Percentiles rank a stretch among this genome's conserved stretches.
phyloP scores from a whole-genome alignment of 2,888 invertebrate genomes.

The Sinelater perroti region DNA sequence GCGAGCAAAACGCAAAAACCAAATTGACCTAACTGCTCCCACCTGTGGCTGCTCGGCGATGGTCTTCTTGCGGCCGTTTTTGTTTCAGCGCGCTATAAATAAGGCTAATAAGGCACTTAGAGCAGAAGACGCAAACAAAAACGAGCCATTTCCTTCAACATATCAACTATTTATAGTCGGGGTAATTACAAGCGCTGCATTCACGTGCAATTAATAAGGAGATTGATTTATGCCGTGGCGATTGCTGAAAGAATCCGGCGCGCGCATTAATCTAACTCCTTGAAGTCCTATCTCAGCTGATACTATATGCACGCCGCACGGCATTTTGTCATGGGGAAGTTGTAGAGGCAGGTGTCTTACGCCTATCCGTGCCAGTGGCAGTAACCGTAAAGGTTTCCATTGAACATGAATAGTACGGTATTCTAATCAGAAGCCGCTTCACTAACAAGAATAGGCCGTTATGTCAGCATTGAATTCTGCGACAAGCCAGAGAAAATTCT shows the following conservation, averaged over 20 bases:
- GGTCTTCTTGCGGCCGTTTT: not conserved
- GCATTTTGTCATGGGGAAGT: conserved; percentile 5
- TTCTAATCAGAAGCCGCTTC: no score
- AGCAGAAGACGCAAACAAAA: not conserved
- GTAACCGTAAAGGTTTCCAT: not conserved
- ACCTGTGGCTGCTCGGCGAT: no score
- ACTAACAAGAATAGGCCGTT: not conserved
- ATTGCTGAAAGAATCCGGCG: conserved; percentile 1
- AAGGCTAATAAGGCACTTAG: not conserved
- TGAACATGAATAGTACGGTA: no score
- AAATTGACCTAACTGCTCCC: no score
- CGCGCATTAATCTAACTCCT: conserved; percentile 13
- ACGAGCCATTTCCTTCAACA: not conserved
- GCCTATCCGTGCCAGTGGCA: not conserved
- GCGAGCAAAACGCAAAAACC: no score
- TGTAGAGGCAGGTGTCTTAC: not conserved
- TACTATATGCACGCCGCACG: conserved; percentile 2
- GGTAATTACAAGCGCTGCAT: conserved; percentile 7
- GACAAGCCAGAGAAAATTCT: no score
- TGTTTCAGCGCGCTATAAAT: not conserved
- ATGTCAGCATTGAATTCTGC: no score
- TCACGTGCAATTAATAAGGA: conserved; percentile 9
- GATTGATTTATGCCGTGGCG: conserved; percentile 12
- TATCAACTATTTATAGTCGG: conserved; percentile 10
- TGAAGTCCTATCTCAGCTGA: conserved; percentile 8